phyloP scores from a whole-genome alignment of 2,888 invertebrate genomes.

The Ophion costatus region DNA sequence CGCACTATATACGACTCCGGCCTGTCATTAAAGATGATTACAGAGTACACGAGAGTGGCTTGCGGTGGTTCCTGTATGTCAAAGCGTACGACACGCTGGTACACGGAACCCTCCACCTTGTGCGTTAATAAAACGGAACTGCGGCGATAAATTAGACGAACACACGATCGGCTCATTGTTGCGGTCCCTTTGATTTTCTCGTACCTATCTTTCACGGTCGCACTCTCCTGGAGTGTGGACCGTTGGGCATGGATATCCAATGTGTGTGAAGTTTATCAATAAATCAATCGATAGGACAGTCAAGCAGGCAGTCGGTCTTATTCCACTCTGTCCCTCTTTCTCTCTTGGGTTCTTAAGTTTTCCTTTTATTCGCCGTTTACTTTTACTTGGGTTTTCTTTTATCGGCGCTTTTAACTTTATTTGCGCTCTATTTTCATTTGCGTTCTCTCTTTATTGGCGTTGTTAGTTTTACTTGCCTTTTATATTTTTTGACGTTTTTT shows the following conservation, averaged over 20 bases:
- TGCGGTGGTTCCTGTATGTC: conserved; percentile 49
- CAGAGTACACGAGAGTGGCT: conserved; percentile 52
- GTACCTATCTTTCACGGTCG: not conserved
- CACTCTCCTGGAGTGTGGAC: not conserved
- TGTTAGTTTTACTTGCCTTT: too few species aligned
- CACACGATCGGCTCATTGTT: not conserved
- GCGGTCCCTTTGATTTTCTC: not conserved
- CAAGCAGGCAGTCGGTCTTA: not conserved
- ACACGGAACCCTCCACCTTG: conserved; percentile 9
- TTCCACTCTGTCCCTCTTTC: too few species aligned
- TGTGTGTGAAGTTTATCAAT: not conserved
- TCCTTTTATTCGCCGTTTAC: too few species aligned
- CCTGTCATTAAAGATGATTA: conserved; percentile 76
- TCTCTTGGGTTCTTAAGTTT: too few species aligned
- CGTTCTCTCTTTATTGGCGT: too few species aligned
- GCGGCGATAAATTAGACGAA: conserved; percentile 7
- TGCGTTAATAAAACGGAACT: conserved; percentile 30
- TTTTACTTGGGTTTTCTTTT: too few species aligned
- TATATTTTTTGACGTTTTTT: too few species aligned
- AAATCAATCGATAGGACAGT: not conserved
- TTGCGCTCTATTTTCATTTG: too few species aligned
- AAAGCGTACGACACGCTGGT: conserved; percentile 26
- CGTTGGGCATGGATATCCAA: not conserved
- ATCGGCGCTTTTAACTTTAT: too few species aligned
- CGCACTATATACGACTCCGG: conserved; percentile 41